These are phyloP conservation scores for Tanytarsus gracilentus DNA, from an alignment of 2,888 invertebrate species.

Conservation along the genomic window DNA sequence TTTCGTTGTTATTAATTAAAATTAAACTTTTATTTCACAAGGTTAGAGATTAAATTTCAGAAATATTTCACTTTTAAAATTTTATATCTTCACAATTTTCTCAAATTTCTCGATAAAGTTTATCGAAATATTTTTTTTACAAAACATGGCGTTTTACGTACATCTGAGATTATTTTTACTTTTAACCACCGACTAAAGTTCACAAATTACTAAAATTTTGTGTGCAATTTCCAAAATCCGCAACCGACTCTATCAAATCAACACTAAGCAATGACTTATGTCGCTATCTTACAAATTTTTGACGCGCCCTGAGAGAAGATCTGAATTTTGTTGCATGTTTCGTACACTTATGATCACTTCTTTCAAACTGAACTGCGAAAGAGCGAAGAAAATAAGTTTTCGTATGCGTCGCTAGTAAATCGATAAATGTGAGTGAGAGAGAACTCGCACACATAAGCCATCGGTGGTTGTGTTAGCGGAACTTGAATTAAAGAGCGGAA, in stretches of 20 bases:
- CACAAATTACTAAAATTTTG: not conserved
- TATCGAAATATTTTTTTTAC: not conserved
- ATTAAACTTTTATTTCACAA: no score
- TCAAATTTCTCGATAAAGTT: not conserved
- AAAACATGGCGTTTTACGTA: constrained; percentile 23
- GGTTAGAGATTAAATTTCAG: no score
- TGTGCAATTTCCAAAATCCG: not conserved
- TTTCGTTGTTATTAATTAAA: no score
- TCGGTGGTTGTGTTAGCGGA: not conserved
- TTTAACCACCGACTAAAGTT: not conserved
- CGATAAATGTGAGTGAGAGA: constrained; percentile 14
- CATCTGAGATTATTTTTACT: not conserved
- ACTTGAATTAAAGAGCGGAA: constrained; percentile 8
- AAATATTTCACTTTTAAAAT: no score
- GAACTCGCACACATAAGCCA: not conserved
- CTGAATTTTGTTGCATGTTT: constrained; percentile 26
- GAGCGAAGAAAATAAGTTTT: not conserved
- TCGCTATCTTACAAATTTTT: constrained; percentile 26
- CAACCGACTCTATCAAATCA: constrained; percentile 8
- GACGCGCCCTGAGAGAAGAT: constrained; percentile 27
- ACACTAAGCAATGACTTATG: constrained; percentile 16
- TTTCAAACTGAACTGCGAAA: not conserved
- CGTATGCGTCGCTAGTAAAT: constrained; percentile 19
- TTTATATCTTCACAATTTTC: no score
- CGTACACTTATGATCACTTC: constrained; percentile 1